Evolutionary conservation across 2,888 invertebrate species (phyloP).

Genomic region (Trissolcus brochymenae): DNA sequence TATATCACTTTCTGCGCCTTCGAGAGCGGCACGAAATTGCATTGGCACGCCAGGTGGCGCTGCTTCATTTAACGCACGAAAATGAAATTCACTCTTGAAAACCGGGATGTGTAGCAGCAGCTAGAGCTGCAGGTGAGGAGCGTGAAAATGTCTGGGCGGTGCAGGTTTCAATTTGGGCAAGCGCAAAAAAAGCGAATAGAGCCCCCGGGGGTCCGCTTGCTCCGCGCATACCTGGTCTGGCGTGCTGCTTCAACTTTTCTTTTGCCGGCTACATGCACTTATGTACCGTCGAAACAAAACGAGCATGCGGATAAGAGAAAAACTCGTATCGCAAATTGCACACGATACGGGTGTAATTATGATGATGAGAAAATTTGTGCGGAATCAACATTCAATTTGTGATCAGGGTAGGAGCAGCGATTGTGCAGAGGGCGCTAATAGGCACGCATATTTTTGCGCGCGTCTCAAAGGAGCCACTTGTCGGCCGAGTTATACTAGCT

Average conservation of each 20-base stretch:
- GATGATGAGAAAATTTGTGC: conserved; percentile 4
- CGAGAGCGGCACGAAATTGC: no score
- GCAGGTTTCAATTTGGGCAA: conserved; percentile 19
- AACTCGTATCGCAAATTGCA: conserved; percentile 23
- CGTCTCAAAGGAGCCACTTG: conserved; percentile 26
- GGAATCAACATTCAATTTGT: conserved; percentile 5
- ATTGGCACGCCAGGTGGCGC: no score
- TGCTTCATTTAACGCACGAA: no score
- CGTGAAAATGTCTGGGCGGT: conserved; percentile 6
- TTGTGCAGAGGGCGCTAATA: conserved; percentile 26
- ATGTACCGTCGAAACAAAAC: conserved; percentile 26
- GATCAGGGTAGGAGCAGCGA: conserved; percentile 8
- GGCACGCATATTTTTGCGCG: conserved; percentile 17
- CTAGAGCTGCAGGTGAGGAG: conserved; percentile 3
- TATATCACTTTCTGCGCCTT: no score
- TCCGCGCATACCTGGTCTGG: conserved; percentile 15
- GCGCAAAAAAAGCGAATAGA: neutral
- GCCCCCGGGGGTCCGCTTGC: conserved; percentile 27
- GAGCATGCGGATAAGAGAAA: neutral
- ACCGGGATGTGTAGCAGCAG: neutral
- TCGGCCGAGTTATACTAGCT: conserved; percentile 41
- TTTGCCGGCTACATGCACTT: conserved; percentile 15
- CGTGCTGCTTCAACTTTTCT: conserved; percentile 25
- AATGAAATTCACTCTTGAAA: no score
- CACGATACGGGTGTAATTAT: conserved; percentile 19